Conservation (phyloP, 2,888 invertebrate species). For the Gonocerus acuteangulatus region DNA sequence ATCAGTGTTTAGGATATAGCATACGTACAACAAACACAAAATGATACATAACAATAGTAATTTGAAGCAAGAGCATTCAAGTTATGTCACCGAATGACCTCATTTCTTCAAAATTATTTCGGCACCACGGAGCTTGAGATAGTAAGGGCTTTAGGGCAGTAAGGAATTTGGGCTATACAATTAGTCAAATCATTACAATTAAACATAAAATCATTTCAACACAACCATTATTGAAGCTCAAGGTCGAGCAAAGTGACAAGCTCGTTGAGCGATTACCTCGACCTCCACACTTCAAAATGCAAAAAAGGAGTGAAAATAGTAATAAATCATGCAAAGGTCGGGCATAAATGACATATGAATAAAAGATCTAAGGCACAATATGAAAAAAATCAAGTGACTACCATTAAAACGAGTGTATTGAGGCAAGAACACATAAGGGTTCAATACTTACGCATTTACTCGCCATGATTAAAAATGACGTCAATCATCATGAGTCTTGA, state of each 20-base stretch:
- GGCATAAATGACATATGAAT: neutral
- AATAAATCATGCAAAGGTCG: neutral
- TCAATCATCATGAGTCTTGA: slow-evolving; percentile 2
- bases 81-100: slow-evolving; percentile 19
- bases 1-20: no score
- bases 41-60: no score
- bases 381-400: neutral
- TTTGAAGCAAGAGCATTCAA: neutral
- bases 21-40: no score
- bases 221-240: slow-evolving; percentile 6
- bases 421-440: slow-evolving; percentile 9
- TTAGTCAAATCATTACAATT: neutral
- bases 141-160: neutral
- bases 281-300: neutral
- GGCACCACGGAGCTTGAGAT: neutral
- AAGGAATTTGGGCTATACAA: neutral
- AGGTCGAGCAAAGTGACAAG: slow-evolving; percentile 16
- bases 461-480: slow-evolving; percentile 32
- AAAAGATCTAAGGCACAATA: neutral
- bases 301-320: neutral
- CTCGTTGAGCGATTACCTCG: neutral
- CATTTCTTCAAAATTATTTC: slow-evolving; percentile 19
- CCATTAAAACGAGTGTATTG: neutral
- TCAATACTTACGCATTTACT: slow-evolving; percentile 35
- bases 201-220: slow-evolving; percentile 3